Evolutionary conservation across 2,113 vertebrate genomes (phyloP), one percentile per base, ranked within the genome.

Genomic region (Halichoerus grypus): DNA sequence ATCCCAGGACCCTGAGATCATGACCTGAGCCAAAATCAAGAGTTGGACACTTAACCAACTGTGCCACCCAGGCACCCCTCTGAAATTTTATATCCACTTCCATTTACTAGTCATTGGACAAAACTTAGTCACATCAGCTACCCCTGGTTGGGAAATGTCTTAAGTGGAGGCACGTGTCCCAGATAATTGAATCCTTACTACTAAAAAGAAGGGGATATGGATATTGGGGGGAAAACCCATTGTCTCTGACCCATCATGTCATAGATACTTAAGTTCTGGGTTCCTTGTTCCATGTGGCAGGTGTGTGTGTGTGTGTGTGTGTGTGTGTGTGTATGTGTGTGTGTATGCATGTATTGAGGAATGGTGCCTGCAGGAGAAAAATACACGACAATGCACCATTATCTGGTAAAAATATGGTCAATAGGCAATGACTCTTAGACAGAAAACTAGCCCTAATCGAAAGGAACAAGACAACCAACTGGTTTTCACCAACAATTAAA

Each of bases 371-470:
- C 4, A 55, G 42, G 57, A 13, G 33, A 28, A 61, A 61, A 36
- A 74, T 16, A 51, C 14, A 9, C n/a, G 82, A 74, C 4, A 42
- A 71, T 26, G 19, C 19, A 51, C 51, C 77, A 69, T 13, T 82
- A 21, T 21, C 26, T 76, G 69, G n/a, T 51, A 39, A 74, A 84
- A n/a, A 28, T 49, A 36, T 26, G 59, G 31, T 51, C 69, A 61
- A n/a, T 22, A 51, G 67, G 59, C 92, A 79, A 53, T 36, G 33
- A 87, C 26, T 79, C 72, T 67, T 55, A 22, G 61, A 51, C 21
- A 91, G 82, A 86, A 79, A 79, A 67, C 72, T 6, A 67, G 72
- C 82, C 9, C 49, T 94, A 42, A 67, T n/a, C 72, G 55, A 86
- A 67, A 55, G 51, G 10, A 8, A 71, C 39, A 21, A 80, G 57